Base-by-base conservation (phyloP, 2,888 invertebrate species). In the Tolmerus cingulatus region DNA sequence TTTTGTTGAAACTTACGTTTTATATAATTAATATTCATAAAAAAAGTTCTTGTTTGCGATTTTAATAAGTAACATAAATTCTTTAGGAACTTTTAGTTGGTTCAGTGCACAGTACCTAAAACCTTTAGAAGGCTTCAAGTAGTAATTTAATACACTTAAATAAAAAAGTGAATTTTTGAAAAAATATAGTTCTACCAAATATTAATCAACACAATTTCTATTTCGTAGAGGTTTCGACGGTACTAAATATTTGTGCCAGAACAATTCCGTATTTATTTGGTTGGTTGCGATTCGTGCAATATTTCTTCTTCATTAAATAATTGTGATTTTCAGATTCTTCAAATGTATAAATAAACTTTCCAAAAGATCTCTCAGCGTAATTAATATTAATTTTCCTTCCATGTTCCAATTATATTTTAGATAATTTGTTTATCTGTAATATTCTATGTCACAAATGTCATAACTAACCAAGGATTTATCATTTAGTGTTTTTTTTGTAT, bases 391-490 rank as follows among this genome's bases (percentile, higher is more conserved):
- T 76, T 76, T 76, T 76, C 76, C 37, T 37, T 43, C n/a, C n/a
- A 51, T 78, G 78, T 78, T 78, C 40, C 40, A 78, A 57, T 43
- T 78, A 78, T 12, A 43, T 78, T 78, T 78, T 78, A 40, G 43
- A 37, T 37, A 78, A 43, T 78, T 78, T 43, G 19, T 78, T 23
- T 78, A 78, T 43, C 78, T 78, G 79, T 79, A 79, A 46, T 79
- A 46, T 79, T 82, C 51, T 55, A 76, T 30, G 82, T 82, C 82
- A 82, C 82, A 82, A 82, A 82, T 51, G 55, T 82, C 57, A 57
- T 66, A 66, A 81, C 66, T 82, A 82, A 82, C 82, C 82, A 57
- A 82, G 66, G 82, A 82, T 66, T 55, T 30, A 57, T 78, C 46
- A 27, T 43, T 78, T 78, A 40, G 46, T 78, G 46, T 43, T 78